phyloP scores from a whole-genome alignment of 1,140 invertebrate genomes.

The Chrysomallon squamiferum region DNA sequence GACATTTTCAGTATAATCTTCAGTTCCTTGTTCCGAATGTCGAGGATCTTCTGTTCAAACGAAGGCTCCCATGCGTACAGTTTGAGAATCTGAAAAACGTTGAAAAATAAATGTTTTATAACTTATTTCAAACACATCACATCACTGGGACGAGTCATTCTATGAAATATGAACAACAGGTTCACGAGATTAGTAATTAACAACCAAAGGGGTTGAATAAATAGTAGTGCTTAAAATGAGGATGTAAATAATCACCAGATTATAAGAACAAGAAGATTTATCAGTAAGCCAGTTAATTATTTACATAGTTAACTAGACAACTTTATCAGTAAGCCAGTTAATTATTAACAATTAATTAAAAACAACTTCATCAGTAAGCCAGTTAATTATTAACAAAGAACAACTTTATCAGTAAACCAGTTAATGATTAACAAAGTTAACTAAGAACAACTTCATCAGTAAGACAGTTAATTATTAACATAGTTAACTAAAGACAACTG shows the following conservation, averaged over 20 bases:
- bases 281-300: too few species aligned
- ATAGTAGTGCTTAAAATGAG: background rate
- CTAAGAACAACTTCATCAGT: too few species aligned
- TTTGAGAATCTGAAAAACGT: conserved; percentile 41
- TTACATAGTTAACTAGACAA: too few species aligned
- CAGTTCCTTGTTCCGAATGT: conserved; percentile 60
- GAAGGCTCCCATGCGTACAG: conserved; percentile 58
- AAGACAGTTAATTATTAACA: too few species aligned
- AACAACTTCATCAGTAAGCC: too few species aligned
- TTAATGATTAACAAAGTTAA: too few species aligned
- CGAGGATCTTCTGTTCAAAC: conserved; percentile 60
- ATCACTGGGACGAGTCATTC: background rate
- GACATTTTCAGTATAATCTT: conserved; percentile 58
- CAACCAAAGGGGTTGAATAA: background rate
- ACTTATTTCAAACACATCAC: background rate
- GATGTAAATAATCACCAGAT: background rate
- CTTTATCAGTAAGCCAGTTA: too few species aligned
- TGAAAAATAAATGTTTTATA: background rate
- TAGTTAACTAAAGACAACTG: too few species aligned
- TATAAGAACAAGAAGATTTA: too few species aligned
- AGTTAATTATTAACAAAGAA: too few species aligned
- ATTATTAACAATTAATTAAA: too few species aligned
- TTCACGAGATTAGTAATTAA: background rate
- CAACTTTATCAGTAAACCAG: too few species aligned
- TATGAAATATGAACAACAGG: background rate